Base-by-base conservation (phyloP, 2,888 invertebrate species). In the Lomographa bimaculata region DNA sequence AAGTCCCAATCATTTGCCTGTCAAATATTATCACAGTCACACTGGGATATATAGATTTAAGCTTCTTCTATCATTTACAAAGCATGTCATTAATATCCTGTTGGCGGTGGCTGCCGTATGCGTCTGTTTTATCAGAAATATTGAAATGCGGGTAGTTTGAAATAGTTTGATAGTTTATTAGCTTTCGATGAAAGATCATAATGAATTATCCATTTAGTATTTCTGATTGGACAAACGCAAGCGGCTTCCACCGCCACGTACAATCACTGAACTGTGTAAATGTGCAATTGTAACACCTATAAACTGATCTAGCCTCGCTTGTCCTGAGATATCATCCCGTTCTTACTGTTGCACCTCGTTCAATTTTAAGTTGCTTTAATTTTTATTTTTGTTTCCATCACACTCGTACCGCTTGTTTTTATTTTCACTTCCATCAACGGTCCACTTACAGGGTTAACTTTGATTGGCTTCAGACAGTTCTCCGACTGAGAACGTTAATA, bases 391-490 rank as follows among this genome's bases (percentile, higher is more conserved):
- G 76, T 83, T 82, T 70, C 77, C 79, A 80, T 79, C 76, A 82
- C 87, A 81, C 78, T 79, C 75, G 68, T 80, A 80, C 76, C 75
- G 86, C 87, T 83, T 84, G 66, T 83, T 87, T 79, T 87, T 81
- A 81, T 86, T 86, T 83, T 84, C 83, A 84, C 82, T 79, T 80
- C 40, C 85, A 85, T 83, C 80, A 83, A 74, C 87, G 87, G 89
- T 89, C 87, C 86, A 89, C 87, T 82, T 84, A 84, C 86, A 87
- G 89, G 87, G 89, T 86, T 84, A 84, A 86, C 85, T 84, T 82
- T 80, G 81, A 87, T 86, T 86, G 86, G 87, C 85, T 85, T 85
- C 76, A 59, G 70, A 77, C 71, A 68, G 26, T 84, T 79, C 79
- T 84, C 86, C 72, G 64, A 73, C 82, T 79, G 86, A 85, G 86